Evolutionary conservation across 92 coral and sea anemone genomes (phyloP).

Genomic region (Pocillopora meandrina): DNA sequence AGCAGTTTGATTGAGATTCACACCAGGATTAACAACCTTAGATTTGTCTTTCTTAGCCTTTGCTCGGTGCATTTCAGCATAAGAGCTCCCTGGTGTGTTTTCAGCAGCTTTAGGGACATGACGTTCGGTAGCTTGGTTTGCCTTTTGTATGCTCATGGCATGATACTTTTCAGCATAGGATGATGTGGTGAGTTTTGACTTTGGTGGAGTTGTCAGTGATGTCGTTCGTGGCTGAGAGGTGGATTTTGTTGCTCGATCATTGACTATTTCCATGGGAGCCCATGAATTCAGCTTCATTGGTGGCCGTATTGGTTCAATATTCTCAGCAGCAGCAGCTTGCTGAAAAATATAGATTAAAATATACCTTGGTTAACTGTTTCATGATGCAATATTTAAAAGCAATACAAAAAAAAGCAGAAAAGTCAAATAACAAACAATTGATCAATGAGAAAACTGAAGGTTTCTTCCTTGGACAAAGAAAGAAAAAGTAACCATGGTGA

Average conservation of each 20-base stretch:
- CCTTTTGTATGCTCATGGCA: conserved; percentile 62
- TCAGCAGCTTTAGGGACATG: conserved; percentile 54
- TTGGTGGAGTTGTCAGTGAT: conserved; percentile 50
- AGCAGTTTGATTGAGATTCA: conserved; percentile 7
- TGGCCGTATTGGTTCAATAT: conserved; percentile 70
- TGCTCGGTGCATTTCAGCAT: conserved; percentile 89
- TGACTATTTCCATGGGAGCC: conserved; percentile 84
- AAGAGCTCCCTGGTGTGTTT: conserved; percentile 64
- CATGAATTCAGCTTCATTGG: conserved; percentile 81
- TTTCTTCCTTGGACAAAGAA: no score
- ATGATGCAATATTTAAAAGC: no score
- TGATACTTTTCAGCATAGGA: conserved; percentile 85
- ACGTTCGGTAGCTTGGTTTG: conserved; percentile 58
- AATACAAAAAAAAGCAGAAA: no score
- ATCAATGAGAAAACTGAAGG: no score
- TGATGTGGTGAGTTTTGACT: conserved; percentile 59
- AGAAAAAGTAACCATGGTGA: no score
- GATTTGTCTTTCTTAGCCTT: conserved; percentile 84
- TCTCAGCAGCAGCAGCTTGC: conserved; percentile 15
- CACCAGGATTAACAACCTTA: conserved; percentile 48
- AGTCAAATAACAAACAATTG: no score
- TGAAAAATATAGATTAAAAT: no score
- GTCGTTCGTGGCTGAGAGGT: conserved; percentile 56
- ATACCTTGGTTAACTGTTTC: no score
- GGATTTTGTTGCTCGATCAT: conserved; percentile 70